Evolutionary conservation across 2,888 invertebrate genomes (phyloP).

Genomic region (Hirtodrosophila confusa): DNA sequence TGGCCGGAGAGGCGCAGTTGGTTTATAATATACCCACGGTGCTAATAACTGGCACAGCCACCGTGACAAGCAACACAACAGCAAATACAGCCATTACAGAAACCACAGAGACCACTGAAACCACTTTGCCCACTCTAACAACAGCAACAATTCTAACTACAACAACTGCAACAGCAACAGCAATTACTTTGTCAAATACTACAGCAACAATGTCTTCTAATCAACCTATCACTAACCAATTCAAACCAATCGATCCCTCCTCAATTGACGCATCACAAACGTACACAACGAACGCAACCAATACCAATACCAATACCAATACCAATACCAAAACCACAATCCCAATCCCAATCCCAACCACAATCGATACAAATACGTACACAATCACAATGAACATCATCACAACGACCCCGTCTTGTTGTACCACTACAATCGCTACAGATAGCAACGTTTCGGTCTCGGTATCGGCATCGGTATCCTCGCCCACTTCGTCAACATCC

Average conservation of each 20-base stretch:
- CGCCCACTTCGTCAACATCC: slow-evolving; percentile 82
- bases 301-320: slow-evolving; percentile 4
- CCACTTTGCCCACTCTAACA: not conserved
- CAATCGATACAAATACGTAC: slow-evolving; percentile 27
- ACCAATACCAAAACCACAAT: slow-evolving; percentile 31
- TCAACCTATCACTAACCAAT: slow-evolving; percentile 71
- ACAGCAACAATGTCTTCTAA: slow-evolving; percentile 66
- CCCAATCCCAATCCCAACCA: slow-evolving; percentile 35
- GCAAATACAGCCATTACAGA: slow-evolving; percentile 15
- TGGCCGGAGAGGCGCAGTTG: slow-evolving; percentile 14
- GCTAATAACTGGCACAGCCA: slow-evolving; percentile 45
- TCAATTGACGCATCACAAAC: slow-evolving; percentile 53
- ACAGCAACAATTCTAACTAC: slow-evolving; percentile 13
- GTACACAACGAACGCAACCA: slow-evolving; percentile 24
- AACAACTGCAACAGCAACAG: slow-evolving; percentile 22
- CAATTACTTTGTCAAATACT: slow-evolving; percentile 37
- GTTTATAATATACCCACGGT: slow-evolving; percentile 57
- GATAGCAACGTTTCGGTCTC: slow-evolving; percentile 80
- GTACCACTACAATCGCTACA: slow-evolving; percentile 81
- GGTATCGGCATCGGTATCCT: slow-evolving; percentile 79
- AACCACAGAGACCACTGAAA: slow-evolving; percentile 1
- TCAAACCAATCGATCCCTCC: slow-evolving; percentile 65
- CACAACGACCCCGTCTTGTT: slow-evolving; percentile 62
- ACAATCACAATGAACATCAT: slow-evolving; percentile 41
- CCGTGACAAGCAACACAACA: slow-evolving; percentile 20